A percentile compares a stretch with the other conserved stretches of the same genome.
phyloP scores from a whole-genome alignment of 2,888 invertebrate genomes.

The Monochamus alternatus region DNA sequence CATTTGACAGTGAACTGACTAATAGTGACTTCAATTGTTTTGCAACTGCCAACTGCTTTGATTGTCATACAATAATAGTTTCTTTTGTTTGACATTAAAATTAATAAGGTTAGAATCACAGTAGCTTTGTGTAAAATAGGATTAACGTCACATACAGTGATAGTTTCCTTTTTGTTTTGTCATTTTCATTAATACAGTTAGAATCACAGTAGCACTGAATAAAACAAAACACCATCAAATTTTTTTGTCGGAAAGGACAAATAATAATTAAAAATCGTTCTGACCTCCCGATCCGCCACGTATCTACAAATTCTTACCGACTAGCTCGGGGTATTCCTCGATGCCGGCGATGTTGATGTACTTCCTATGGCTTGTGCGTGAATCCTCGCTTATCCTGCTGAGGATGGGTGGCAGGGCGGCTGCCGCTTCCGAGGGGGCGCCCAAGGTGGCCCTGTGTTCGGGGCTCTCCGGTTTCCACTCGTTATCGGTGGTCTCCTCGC shows the following conservation, averaged over 20 bases:
- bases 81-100: too few species aligned
- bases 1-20: too few species aligned
- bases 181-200: too few species aligned
- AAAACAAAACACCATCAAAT: neutral
- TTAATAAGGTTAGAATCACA: too few species aligned
- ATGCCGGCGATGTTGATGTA: slow-evolving; percentile 87
- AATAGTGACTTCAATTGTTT: too few species aligned
- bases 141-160: too few species aligned
- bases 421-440: slow-evolving; percentile 67
- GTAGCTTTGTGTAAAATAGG: neutral
- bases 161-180: too few species aligned
- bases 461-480: slow-evolving; percentile 92
- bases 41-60: neutral
- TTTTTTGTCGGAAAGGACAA: too few species aligned
- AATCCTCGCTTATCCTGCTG: slow-evolving; percentile 74
- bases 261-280: too few species aligned
- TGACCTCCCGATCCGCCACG: slow-evolving; percentile 6
- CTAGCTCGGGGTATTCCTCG: slow-evolving; percentile 82
- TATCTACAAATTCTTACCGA: slow-evolving; percentile 63
- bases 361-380: slow-evolving; percentile 71
- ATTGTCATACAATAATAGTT: too few species aligned
- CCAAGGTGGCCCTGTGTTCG: slow-evolving; percentile 71
- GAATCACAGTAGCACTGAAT: neutral
- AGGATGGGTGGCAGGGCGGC: slow-evolving; percentile 61
- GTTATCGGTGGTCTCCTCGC: slow-evolving; percentile 94